phyloP scores from a whole-genome alignment of 23 tunicate species.

The Trididemnum clinides region DNA sequence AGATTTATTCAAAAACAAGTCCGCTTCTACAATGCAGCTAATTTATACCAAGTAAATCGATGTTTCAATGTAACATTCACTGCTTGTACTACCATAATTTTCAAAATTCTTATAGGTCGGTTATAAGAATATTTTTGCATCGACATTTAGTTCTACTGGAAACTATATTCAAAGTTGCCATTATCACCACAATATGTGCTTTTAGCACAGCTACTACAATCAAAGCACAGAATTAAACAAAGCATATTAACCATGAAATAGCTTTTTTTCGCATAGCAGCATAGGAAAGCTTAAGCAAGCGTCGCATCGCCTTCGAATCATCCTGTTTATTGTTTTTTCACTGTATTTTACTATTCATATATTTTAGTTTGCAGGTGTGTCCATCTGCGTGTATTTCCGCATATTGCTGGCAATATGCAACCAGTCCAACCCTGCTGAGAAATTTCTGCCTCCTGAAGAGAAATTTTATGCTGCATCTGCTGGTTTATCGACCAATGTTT shows the following conservation, averaged over 20 bases:
- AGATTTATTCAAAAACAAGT: conserved; percentile 35
- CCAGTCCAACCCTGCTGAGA: background rate
- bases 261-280: too few relatives aligned
- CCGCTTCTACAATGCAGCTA: conserved; percentile 39
- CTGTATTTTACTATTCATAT: too few relatives aligned
- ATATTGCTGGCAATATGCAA: conserved; percentile 31
- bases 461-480: background rate
- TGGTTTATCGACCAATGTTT: background rate
- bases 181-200: background rate
- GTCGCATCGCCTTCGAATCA: too few relatives aligned
- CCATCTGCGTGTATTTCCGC: conserved; percentile 31
- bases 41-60: conserved; percentile 38
- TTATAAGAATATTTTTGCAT: background rate
- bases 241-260: too few relatives aligned
- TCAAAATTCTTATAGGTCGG: background rate
- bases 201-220: too few relatives aligned
- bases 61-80: background rate
- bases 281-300: too few relatives aligned
- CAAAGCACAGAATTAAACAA: too few relatives aligned
- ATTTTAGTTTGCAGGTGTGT: conserved; percentile 26
- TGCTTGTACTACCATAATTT: background rate
- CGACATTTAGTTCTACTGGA: background rate
- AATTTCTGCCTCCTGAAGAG: too few relatives aligned
- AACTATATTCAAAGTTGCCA: background rate
- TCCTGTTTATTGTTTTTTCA: too few relatives aligned